Base-by-base conservation (phyloP, 2,888 invertebrate species). In the Drosophila aldrichi region DNA sequence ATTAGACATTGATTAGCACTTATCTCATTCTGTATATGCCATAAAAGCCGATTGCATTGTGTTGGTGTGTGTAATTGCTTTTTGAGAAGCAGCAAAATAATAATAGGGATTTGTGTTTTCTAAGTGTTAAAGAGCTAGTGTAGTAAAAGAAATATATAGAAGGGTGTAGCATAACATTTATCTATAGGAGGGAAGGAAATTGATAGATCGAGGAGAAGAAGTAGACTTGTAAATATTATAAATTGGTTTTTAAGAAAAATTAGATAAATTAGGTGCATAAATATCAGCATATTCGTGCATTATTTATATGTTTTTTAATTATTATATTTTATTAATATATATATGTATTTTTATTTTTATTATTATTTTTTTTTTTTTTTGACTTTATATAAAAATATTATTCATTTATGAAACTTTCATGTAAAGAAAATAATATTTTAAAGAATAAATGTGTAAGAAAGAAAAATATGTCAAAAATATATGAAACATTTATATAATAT, bases 21-120 rank as follows among this genome's bases (percentile, higher is more conserved):
- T 3, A 32, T 44, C 44, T 40, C 10, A 22, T 0, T 0, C n/a
- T 16, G 0, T 9, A 1, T 8, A 1, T 7, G 7, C 3, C 1
- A 22, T 6, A 46, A 22, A 22, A 22, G 43, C 40, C 18, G 16
- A 44, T 77, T 49, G 40, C 59, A 51, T 25, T 46, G 61, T 72
- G 77, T 77, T 58, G 41, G 32, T 74, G 34, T 60, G 74, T 70
- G 56, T 59, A 65, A 32, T 46, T 74, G 48, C 46, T 32, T 57
- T 57, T 41, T 29, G 25, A 36, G 57, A 22, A 40, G 56, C 32
- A 43, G 41, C 41, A 44, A 52, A 65, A 41, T 52, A 32, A 18
- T 22, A 55, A 48, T 16, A 60, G 25, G 57, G 32, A 22, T 61
- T 49, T 22, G 48, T 62, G 61, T 61, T 36, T 46, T 10, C 56